A percentile compares a stretch with the other conserved stretches of the same genome.
Conservation (phyloP, 1,140 invertebrate genomes). For the Drosophila malerkotliana region DNA sequence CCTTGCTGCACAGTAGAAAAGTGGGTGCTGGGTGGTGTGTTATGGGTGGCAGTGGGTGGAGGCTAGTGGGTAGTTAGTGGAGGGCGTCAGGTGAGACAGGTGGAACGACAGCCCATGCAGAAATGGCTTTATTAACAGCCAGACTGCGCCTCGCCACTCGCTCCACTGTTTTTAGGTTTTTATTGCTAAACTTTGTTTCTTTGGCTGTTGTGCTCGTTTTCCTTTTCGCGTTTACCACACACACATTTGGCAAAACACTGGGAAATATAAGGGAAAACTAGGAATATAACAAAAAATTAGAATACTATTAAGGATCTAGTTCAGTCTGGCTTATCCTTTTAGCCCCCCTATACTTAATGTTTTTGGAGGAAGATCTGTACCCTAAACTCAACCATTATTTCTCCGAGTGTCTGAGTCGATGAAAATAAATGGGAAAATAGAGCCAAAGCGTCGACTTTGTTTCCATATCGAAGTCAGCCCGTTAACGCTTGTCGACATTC, state of each 20-base stretch:
- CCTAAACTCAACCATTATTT: neutral
- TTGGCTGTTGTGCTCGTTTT: constrained; percentile 31
- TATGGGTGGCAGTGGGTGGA: neutral
- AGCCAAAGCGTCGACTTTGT: constrained; percentile 16
- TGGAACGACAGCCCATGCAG: constrained; percentile 58
- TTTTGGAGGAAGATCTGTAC: neutral
- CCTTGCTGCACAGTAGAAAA: constrained; percentile 11
- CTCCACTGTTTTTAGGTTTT: constrained; percentile 67
- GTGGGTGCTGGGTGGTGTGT: constrained; percentile 11
- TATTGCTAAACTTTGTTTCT: constrained; percentile 80
- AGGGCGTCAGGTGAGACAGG: constrained; percentile 28
- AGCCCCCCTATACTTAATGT: too few relatives aligned
- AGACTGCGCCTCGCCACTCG: constrained; percentile 8
- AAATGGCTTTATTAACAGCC: constrained; percentile 76
- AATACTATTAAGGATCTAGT: neutral
- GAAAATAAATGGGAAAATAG: constrained; percentile 35
- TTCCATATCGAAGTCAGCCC: constrained; percentile 61
- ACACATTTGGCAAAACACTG: constrained; percentile 44
- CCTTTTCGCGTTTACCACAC: constrained; percentile 35
- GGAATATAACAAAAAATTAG: neutral
- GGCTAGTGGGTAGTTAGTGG: neutral
- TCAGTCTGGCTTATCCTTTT: too few relatives aligned
- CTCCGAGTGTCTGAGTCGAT: neutral
- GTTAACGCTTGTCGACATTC: constrained; percentile 56
- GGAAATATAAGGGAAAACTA: constrained; percentile 1